Evolutionary conservation across 2,888 invertebrate species (phyloP).

Genomic region (Philhelius pedissequus): DNA sequence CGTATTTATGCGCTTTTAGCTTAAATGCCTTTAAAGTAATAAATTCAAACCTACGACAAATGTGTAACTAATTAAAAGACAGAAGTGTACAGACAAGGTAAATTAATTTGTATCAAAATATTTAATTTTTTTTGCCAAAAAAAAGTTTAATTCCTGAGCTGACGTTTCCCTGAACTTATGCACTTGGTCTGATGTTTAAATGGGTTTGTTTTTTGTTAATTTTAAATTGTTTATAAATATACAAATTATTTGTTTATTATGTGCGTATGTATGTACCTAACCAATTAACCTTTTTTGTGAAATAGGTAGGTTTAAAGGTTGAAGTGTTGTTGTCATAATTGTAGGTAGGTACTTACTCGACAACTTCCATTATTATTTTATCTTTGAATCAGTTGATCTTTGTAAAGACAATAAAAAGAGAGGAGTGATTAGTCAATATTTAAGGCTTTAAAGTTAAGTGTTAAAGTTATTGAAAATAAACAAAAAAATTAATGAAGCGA

Average conservation of each 20-base stretch:
- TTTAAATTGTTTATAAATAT: constrained; percentile 23
- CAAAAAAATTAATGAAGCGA: background rate
- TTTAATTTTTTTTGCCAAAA: background rate
- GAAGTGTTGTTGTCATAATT: background rate
- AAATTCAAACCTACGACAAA: background rate
- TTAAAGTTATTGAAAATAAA: background rate
- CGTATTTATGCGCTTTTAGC: background rate
- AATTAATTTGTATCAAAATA: constrained; percentile 14
- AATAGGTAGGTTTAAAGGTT: background rate
- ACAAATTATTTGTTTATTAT: constrained; percentile 6
- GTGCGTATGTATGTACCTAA: too few relatives aligned
- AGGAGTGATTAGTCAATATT: background rate
- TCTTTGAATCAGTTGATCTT: background rate
- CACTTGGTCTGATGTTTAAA: constrained; percentile 36
- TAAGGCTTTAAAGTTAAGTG: background rate
- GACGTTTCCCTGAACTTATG: constrained; percentile 32
- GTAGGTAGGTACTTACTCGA: background rate
- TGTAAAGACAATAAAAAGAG: background rate
- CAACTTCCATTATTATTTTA: background rate
- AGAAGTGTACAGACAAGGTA: constrained; percentile 27
- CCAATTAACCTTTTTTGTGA: constrained; percentile 47
- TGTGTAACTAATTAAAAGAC: background rate
- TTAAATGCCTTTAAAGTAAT: background rate
- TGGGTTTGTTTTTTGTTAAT: background rate
- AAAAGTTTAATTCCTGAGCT: background rate